phyloP scores from a whole-genome alignment of 2,888 invertebrate species.

The Prenolepis imparis region DNA sequence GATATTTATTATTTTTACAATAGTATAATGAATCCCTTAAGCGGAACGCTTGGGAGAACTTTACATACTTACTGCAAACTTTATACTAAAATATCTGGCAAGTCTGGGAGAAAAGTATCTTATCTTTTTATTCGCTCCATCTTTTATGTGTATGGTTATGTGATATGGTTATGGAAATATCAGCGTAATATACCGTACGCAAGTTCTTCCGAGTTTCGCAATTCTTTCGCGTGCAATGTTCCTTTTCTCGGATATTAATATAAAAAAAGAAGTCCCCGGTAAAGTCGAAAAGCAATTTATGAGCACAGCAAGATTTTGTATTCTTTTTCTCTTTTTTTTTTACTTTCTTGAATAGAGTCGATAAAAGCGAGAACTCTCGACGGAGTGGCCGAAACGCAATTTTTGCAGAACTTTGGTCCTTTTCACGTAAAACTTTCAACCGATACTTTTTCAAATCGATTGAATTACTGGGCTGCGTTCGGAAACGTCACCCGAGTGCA shows the following conservation, averaged over 20 bases:
- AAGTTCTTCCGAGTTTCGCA: conserved; percentile 38
- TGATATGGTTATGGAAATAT: conserved; percentile 19
- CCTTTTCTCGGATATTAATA: conserved; percentile 38
- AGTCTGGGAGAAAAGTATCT: conserved; percentile 3
- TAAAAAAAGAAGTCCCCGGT: conserved; percentile 28
- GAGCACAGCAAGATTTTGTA: conserved; percentile 36
- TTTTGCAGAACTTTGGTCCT: conserved; percentile 44
- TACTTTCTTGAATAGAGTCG: conserved; percentile 44
- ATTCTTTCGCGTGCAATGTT: conserved; percentile 34
- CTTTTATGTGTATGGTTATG: neutral
- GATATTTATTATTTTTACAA: conserved; percentile 25
- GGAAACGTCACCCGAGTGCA: no score
- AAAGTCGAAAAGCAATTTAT: conserved; percentile 55
- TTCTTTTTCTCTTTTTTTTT: conserved; percentile 15
- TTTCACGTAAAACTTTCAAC: conserved; percentile 39
- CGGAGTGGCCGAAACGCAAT: conserved; percentile 41
- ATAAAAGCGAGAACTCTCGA: conserved; percentile 55
- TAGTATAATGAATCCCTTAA: conserved; percentile 12
- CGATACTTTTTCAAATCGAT: conserved; percentile 55
- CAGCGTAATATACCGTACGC: conserved; percentile 1
- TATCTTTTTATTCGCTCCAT: conserved; percentile 10
- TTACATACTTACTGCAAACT: conserved; percentile 23
- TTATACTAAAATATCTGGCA: conserved; percentile 28
- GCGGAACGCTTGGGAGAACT: neutral
- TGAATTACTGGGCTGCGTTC: conserved; percentile 47